A percentile compares a stretch with the other conserved stretches of the same genome.
phyloP scores from a whole-genome alignment of 2,888 invertebrate species.

The Protodeltote pygarga region DNA sequence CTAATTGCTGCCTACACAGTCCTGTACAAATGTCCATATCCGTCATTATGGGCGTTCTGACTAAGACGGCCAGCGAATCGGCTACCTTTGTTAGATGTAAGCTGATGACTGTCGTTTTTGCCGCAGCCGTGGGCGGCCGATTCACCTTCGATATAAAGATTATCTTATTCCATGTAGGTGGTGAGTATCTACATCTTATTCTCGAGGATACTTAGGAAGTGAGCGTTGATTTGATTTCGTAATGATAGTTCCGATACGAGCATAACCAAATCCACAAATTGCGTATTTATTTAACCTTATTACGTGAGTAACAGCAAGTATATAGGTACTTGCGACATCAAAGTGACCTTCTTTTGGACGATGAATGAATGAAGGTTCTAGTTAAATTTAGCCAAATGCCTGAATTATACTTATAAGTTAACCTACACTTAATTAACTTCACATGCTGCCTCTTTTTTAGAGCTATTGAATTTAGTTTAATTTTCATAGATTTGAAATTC shows the following conservation, averaged over 20 bases:
- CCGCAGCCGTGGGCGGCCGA: conserved; percentile 75
- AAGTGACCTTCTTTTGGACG: conserved; percentile 28
- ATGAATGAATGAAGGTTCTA: conserved; percentile 23
- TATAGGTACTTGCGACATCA: conserved; percentile 31
- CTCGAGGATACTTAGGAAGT: conserved; percentile 63
- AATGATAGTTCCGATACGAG: conserved; percentile 57
- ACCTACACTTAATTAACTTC: too few relatives aligned
- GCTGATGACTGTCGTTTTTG: conserved; percentile 77
- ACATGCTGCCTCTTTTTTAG: not conserved
- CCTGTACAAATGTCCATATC: conserved; percentile 82
- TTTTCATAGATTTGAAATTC: too few relatives aligned
- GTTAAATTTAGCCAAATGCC: conserved; percentile 19
- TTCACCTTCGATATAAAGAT: conserved; percentile 83
- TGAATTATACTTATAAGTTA: conserved; percentile 11
- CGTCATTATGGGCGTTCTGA: conserved; percentile 80
- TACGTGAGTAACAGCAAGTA: conserved; percentile 27
- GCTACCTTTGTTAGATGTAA: conserved; percentile 79
- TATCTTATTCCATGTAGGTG: conserved; percentile 74
- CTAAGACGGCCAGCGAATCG: conserved; percentile 77
- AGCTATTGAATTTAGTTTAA: too few relatives aligned
- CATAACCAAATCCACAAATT: conserved; percentile 50
- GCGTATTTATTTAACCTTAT: conserved; percentile 51
- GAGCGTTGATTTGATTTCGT: conserved; percentile 64
- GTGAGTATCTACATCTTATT: conserved; percentile 58
- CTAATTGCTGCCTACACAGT: conserved; percentile 77